Evolutionary conservation across 2,113 vertebrate genomes (phyloP), one percentile per base, ranked within the genome.

Genomic region (Beaufortia kweichowensis): DNA sequence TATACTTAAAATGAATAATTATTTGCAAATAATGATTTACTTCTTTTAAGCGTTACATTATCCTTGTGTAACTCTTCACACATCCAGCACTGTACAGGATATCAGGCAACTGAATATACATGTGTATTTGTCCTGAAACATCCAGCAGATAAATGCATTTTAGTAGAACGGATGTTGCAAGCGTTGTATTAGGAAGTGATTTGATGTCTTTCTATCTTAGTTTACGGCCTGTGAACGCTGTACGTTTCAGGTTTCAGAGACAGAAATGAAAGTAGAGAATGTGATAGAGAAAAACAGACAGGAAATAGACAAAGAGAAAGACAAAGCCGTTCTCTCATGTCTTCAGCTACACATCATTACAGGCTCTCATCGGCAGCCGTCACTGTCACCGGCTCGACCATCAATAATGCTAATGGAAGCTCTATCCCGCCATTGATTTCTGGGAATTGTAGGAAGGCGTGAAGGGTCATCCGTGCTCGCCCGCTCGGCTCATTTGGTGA

Each of bases 321-420:
- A 61, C 64, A 69, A 35, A 61, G 55, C 50, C n/a, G 12, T 28
- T 26, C 26, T 43, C n/a, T 60, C 21, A 46, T 28, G 46, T 46
- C 29, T 60, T 31, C 75, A n/a, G 50, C 69, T 67, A 66, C 62
- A 79, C 69, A 74, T 82, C 80, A 69, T 43, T 67, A 41, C 62
- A 11, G 69, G 63, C 77, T 66, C 70, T 64, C 70, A 57, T 66
- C 67, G 75, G 64, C 75, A 68, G 75, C 64, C 75, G 56, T 65
- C 77, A 63, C 68, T 17, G 67, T 68, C 62, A 67, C 57, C 60
- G 35, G 29, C 55, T 61, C 57, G 59, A 17, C 76, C 64, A 82
- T 82, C 81, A 79, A 82, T 82, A 82, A 82, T 82, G 81, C n/a
- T 82, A 82, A 82, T 82, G 68, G 76, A 78, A 67, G 77, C 77